phyloP scores from a whole-genome alignment of 2,888 invertebrate species.

The Melipona bicolor region DNA sequence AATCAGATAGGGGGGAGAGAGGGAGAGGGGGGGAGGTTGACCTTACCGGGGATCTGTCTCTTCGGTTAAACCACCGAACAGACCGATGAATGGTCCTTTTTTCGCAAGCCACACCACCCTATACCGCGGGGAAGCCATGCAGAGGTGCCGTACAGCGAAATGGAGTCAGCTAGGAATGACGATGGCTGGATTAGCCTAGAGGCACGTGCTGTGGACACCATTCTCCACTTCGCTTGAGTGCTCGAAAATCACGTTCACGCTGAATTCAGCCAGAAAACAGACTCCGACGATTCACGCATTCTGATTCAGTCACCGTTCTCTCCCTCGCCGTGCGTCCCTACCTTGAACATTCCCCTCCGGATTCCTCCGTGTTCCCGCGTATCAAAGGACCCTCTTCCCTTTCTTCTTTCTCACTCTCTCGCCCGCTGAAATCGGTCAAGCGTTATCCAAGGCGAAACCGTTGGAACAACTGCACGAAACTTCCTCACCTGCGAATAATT shows the following conservation, averaged over 20 bases:
- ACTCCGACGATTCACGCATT: slow-evolving; percentile 70
- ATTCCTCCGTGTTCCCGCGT: slow-evolving; percentile 5
- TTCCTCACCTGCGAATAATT: too few relatives aligned
- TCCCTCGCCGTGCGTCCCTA: slow-evolving; percentile 37
- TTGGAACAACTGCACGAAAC: too few relatives aligned
- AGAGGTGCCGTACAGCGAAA: slow-evolving; percentile 58
- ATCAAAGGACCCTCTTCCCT: neutral
- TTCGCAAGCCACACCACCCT: slow-evolving; percentile 25
- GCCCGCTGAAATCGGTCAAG: too few relatives aligned
- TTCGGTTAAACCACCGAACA: slow-evolving; percentile 57
- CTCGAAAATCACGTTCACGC: slow-evolving; percentile 79
- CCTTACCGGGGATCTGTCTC: slow-evolving; percentile 38
- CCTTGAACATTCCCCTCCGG: slow-evolving; percentile 8
- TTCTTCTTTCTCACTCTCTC: too few relatives aligned
- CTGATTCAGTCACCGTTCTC: slow-evolving; percentile 45
- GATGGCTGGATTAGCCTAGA: slow-evolving; percentile 79
- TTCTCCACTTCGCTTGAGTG: slow-evolving; percentile 81
- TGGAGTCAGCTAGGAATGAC: slow-evolving; percentile 73
- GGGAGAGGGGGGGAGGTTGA: slow-evolving; percentile 5
- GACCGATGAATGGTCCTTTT: slow-evolving; percentile 46
- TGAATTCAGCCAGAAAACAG: slow-evolving; percentile 75
- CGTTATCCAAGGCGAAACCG: too few relatives aligned
- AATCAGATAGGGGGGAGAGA: neutral
- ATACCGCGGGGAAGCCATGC: slow-evolving; percentile 15
- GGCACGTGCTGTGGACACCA: slow-evolving; percentile 79